A percentile compares a stretch with the other conserved stretches of the same genome.
These are phyloP conservation scores for Anagrus nilaparvatae DNA, from an alignment of 1,140 invertebrate species.

Conservation along the genomic window DNA sequence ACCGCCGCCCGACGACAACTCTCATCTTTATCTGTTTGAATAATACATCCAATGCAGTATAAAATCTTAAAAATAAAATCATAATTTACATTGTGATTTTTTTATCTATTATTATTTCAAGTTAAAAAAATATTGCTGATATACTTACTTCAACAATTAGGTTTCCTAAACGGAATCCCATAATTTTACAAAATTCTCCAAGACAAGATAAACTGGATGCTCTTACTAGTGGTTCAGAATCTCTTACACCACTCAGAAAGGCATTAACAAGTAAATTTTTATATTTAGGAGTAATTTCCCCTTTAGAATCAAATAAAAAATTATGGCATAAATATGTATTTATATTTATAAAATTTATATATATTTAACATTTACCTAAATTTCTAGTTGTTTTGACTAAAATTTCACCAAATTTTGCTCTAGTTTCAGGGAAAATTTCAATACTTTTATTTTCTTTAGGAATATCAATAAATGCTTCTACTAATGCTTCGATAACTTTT, in stretches of 20 bases:
- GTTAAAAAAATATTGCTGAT: slow-evolving; percentile 3
- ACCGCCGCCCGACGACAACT: slow-evolving; percentile 72
- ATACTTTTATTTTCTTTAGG: slow-evolving; percentile 26
- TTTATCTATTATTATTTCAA: slow-evolving; percentile 3
- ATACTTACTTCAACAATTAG: slow-evolving; percentile 59
- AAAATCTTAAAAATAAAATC: slow-evolving; percentile 51
- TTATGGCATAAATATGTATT: slow-evolving; percentile 4
- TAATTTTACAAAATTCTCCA: slow-evolving; percentile 67
- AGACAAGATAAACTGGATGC: slow-evolving; percentile 77
- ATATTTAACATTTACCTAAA: slow-evolving; percentile 47
- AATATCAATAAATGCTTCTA: slow-evolving; percentile 47
- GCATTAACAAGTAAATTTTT: slow-evolving; percentile 62
- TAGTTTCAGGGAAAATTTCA: slow-evolving; percentile 47
- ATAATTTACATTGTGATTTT: slow-evolving; percentile 9
- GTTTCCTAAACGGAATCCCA: slow-evolving; percentile 62
- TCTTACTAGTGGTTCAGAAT: slow-evolving; percentile 63
- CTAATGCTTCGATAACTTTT: slow-evolving; percentile 54
- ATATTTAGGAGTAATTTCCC: slow-evolving; percentile 62
- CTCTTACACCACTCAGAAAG: slow-evolving; percentile 56
- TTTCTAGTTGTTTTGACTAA: slow-evolving; percentile 61
- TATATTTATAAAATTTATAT: neutral
- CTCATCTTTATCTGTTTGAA: slow-evolving; percentile 55
- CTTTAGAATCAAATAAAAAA: slow-evolving; percentile 35
- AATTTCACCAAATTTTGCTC: slow-evolving; percentile 75
- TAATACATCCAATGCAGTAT: slow-evolving; percentile 53